Evolutionary conservation across 2,797 vertebrate species (phyloP), one percentile per base, ranked within the genome.

Genomic region (Buphagus erythrorhynchus): DNA sequence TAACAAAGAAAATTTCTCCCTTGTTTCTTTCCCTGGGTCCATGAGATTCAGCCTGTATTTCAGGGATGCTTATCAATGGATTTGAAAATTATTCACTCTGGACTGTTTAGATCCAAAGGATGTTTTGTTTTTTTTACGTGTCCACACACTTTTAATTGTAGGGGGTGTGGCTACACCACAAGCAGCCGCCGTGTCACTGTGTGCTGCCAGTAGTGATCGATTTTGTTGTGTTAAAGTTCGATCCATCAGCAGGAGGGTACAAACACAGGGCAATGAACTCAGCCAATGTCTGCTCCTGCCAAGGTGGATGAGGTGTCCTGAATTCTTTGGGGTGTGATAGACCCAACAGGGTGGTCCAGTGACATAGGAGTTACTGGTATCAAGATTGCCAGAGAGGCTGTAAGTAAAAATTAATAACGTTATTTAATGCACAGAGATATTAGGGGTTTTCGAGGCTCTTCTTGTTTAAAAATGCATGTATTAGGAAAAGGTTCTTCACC

Each of bases 141-240:
- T 40, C 45, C 58, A 31, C 29, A 35, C 4, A 4, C 11, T 52
- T 74, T 2, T 43, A 24, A 4, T 49, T 42, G 12, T 24, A 19
- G 33, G n/a, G 42, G 12, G 15, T 18, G 2, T 29, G 26, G 36
- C n/a, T 72, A 3, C 19, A 35, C 28, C 77, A 42, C 19, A 33
- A 9, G 46, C 48, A 71, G 31, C 24, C 3, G 2, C 31, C 0
- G 0, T n/a, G 33, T 42, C 11, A 3, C 1, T 0, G 14, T 0
- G 7, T 17, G 26, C 15, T 49, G 74, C 45, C 82, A 9, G 66
- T 63, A 66, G 8, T 1, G 2, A 38, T 55, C 0, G 2, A 63
- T 54, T 48, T 3, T 33, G 18, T 10, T 38, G 13, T 31, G 17
- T 8, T 31, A 2, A 63, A 65, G 52, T 51, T 51, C 13, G 22